These are phyloP conservation scores for Oryzias dopingdopingensis DNA, from an alignment of 2,797 vertebrate species.

Conservation along the genomic window DNA sequence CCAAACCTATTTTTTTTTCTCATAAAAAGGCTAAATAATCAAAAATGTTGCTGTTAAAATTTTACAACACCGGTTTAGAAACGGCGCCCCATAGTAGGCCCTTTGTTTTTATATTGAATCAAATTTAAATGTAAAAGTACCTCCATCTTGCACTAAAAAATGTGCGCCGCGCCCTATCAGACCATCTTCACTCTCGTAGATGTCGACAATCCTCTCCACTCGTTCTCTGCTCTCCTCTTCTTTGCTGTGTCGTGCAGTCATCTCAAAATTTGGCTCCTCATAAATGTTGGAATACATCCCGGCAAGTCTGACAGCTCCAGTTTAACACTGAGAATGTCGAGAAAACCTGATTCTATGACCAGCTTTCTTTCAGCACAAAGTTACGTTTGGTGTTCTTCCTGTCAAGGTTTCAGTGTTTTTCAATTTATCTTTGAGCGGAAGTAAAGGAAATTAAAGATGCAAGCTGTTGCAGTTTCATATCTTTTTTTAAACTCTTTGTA, in stretches of 20 bases:
- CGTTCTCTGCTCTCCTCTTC: not conserved
- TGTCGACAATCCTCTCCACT: slow-evolving; percentile 23
- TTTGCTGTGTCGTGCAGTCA: not conserved
- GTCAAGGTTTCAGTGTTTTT: not conserved
- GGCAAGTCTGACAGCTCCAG: not conserved
- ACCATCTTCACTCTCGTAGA: slow-evolving; percentile 9
- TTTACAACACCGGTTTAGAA: too few relatives aligned
- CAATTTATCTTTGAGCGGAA: not conserved
- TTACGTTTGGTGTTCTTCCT: not conserved
- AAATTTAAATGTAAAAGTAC: slow-evolving; percentile 1
- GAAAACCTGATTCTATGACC: not conserved
- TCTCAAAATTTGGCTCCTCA: not conserved
- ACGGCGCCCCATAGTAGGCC: too few relatives aligned
- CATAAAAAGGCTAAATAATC: too few relatives aligned
- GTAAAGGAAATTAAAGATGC: slow-evolving; percentile 1
- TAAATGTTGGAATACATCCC: slow-evolving; percentile 41
- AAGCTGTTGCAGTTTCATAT: not conserved
- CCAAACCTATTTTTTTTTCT: too few relatives aligned
- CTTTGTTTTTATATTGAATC: too few relatives aligned
- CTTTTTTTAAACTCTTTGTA: not conserved
- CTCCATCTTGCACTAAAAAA: accelerated
- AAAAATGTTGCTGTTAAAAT: too few relatives aligned
- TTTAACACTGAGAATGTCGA: not conserved
- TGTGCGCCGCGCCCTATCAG: accelerated
- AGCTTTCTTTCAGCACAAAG: not conserved